Percentiles rank a stretch among this genome's conserved stretches.
Evolutionary conservation across 2,113 vertebrate species (phyloP).

Genomic region (Lophius piscatorius): DNA sequence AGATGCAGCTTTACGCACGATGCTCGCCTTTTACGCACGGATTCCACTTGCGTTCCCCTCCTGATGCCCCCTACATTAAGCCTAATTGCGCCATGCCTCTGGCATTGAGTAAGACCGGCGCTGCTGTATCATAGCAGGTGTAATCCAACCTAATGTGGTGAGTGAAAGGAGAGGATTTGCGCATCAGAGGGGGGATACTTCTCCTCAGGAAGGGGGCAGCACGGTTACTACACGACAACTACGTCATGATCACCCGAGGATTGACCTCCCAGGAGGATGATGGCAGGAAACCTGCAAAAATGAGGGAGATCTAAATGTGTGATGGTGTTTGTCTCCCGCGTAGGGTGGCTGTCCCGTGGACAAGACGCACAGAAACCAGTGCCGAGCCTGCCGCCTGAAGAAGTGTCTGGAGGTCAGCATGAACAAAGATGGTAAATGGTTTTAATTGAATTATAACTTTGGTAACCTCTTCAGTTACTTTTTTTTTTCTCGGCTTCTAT

Average conservation of each 20-base stretch:
- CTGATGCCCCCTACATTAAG: slow-evolving; percentile 9
- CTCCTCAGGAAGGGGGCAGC: slow-evolving; percentile 61
- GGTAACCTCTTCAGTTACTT: no score
- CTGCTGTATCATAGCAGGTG: slow-evolving; percentile 75
- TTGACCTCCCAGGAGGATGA: slow-evolving; percentile 67
- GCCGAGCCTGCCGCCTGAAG: slow-evolving; percentile 96
- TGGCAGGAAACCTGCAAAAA: slow-evolving; percentile 17
- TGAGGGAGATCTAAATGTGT: slow-evolving; percentile 14
- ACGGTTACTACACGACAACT: slow-evolving; percentile 72
- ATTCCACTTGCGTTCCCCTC: slow-evolving; percentile 11
- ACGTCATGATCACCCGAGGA: slow-evolving; percentile 75
- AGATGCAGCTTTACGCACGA: slow-evolving; percentile 24
- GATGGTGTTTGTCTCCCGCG: slow-evolving; percentile 17
- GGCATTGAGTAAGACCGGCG: slow-evolving; percentile 64
- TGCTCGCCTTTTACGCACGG: slow-evolving; percentile 49
- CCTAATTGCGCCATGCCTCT: slow-evolving; percentile 69
- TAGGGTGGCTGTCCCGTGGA: slow-evolving; percentile 98
- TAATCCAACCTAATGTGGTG: slow-evolving; percentile 84
- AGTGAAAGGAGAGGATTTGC: slow-evolving; percentile 74
- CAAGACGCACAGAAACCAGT: slow-evolving; percentile 99
- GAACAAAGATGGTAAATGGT: slow-evolving; percentile 97
- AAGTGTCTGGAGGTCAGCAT: slow-evolving; percentile 99
- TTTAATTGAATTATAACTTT: slow-evolving; percentile 56
- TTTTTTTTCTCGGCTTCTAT: no score
- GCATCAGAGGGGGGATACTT: slow-evolving; percentile 76